phyloP scores from a whole-genome alignment of 2,797 vertebrate genomes.

The Cynodonichthys magdalenae region DNA sequence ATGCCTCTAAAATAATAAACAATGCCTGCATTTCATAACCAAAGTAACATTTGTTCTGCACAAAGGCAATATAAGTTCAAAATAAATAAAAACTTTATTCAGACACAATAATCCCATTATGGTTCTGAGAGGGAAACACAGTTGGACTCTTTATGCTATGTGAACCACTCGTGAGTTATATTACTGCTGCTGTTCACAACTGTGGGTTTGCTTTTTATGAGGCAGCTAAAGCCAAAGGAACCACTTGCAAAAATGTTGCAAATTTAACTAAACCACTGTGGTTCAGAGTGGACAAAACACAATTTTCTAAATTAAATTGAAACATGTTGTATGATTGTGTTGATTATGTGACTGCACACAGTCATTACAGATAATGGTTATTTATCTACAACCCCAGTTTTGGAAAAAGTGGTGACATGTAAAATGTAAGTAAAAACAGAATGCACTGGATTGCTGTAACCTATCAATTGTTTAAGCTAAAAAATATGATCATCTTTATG shows the following conservation, averaged over 20 bases:
- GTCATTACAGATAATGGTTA: no score
- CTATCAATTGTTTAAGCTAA: no score
- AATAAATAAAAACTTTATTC: not conserved
- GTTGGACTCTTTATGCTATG: not conserved
- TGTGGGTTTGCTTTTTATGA: conserved; percentile 27
- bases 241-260: conserved; percentile 29
- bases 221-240: conserved; percentile 18
- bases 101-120: not conserved
- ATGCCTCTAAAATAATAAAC: no score
- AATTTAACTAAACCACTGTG: conserved; percentile 21
- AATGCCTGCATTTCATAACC: no score
- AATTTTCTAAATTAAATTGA: not conserved
- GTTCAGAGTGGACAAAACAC: conserved; percentile 4
- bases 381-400: no score
- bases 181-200: conserved; percentile 35
- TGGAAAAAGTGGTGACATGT: no score
- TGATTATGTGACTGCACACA: no score
- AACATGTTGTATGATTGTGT: not conserved
- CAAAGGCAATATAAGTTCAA: not conserved
- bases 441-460: no score
- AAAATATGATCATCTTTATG: no score
- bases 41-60: no score
- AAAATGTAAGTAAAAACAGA: no score
- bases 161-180: conserved; percentile 15
- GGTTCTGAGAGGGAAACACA: not conserved